Evolutionary conservation across 2,888 invertebrate species (phyloP), one percentile per base, ranked within the genome.

Genomic region (Therioaphis trifolii): DNA sequence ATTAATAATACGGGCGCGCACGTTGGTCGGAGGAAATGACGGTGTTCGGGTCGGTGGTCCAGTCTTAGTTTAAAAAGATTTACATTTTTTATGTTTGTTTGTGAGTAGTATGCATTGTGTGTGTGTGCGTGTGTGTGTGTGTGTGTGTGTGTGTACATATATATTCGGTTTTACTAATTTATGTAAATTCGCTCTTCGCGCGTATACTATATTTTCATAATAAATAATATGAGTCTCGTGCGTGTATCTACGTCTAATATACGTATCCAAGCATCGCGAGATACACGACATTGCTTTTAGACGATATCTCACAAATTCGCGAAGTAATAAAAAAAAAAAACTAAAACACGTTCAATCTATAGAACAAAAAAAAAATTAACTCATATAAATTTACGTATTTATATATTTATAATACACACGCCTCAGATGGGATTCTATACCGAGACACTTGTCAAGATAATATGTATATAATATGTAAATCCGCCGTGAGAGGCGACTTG

Each of bases 401-500:
- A 24, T 27, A n/a, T 12, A 24, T 76, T n/a, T 21, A 68, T 40
- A n/a, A n/a, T 68, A 68, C 7, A 66, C 15, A 12, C 35, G 3
- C 29, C 12, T 21, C 21, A 52, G 40, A 18, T 24, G 75, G 43
- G 14, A 76, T 76, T 63, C 46, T 75, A 49, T 71, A 58, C 58
- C 58, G 24, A 71, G 29, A 61, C 29, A 35, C 46, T n/a, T 46
- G 61, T 68, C 77, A 63, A 35, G 29, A 5, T 58, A 35, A 5
- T 58, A 35, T 49, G 58, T n/a, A 55, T 49, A 69, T n/a, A 55
- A 55, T 79, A 82, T 63, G 72, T 46, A 82, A 82, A 80, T 80
- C 46, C 29, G 46, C 24, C 40, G 52, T 35, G 43, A 55, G 55
- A 52, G 15, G n/a, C 35, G 24, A 52, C 49, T 21, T 77, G 66